Percentiles rank a stretch among this genome's conserved stretches.
These are phyloP conservation scores for Catagonus wagneri DNA, from an alignment of 2,113 vertebrate genomes.

Conservation along the genomic window DNA sequence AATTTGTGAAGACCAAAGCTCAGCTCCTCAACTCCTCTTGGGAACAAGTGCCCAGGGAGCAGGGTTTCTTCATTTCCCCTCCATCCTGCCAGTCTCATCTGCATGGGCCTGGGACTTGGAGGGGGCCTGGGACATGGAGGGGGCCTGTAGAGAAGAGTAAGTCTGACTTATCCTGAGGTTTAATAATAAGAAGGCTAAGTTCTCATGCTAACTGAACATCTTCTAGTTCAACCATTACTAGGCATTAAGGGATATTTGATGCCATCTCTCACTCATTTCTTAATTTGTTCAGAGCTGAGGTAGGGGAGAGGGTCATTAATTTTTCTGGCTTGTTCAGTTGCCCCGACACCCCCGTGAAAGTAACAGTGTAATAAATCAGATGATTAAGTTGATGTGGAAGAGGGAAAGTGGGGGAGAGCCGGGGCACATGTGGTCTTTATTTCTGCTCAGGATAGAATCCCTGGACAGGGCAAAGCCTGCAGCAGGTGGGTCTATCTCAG, in stretches of 20 bases:
- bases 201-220: neutral
- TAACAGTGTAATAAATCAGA: slow-evolving; percentile 63
- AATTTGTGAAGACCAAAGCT: neutral
- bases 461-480: neutral
- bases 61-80: neutral
- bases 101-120: neutral
- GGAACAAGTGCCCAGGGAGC: neutral
- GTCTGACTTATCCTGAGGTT: neutral
- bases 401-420: neutral
- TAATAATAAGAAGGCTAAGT: neutral
- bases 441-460: neutral
- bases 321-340: neutral
- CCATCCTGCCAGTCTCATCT: neutral
- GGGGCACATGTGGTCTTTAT: slow-evolving; percentile 39
- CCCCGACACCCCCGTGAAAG: slow-evolving; percentile 9
- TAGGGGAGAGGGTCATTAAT: neutral
- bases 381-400: neutral
- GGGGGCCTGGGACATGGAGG: neutral
- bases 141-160: neutral
- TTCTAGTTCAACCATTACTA: neutral
- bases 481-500: neutral
- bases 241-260: neutral
- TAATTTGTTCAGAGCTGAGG: neutral
- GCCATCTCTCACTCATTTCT: neutral
- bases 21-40: neutral